A percentile compares a stretch with the other conserved stretches of the same genome.
Evolutionary conservation across 2,113 vertebrate species (phyloP).

Genomic region (Shinisaurus crocodilurus): DNA sequence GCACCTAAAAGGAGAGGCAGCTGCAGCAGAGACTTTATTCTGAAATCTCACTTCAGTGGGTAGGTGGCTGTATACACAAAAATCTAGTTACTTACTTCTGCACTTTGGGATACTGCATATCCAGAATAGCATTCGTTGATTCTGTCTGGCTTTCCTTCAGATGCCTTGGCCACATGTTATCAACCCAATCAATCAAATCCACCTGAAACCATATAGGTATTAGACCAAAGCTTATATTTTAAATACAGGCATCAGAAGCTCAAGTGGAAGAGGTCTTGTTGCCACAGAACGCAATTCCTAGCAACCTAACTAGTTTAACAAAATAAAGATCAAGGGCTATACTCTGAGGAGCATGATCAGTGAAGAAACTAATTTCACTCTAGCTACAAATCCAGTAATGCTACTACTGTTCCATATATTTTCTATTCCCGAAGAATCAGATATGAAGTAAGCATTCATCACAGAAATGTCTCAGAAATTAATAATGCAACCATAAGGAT

Average conservation of each 20-base stretch:
- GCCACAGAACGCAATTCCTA: not conserved
- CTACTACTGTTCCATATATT: not conserved
- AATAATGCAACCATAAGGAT: not conserved
- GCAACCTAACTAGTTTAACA: not conserved
- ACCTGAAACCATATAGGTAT: constrained; percentile 79
- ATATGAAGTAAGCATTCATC: not conserved
- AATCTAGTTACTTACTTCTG: constrained; percentile 87
- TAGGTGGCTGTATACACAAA: not conserved
- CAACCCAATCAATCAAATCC: constrained; percentile 98
- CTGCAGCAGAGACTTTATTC: not conserved
- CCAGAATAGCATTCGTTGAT: constrained; percentile 95
- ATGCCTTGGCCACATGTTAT: constrained; percentile 99
- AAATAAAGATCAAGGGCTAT: not conserved
- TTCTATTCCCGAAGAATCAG: not conserved
- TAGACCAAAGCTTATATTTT: constrained; percentile 22
- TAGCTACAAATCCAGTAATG: not conserved
- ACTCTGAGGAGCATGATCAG: not conserved
- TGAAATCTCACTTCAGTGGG: not conserved
- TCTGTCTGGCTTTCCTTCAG: constrained; percentile 97
- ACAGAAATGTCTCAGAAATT: not conserved
- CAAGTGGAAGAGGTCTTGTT: no score
- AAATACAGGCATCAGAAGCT: not conserved
- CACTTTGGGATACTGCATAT: constrained; percentile 99
- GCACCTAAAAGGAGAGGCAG: not conserved
- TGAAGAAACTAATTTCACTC: not conserved